Evolutionary conservation across 2,113 vertebrate genomes (phyloP).

Genomic region (Brachionichthys hirsutus): DNA sequence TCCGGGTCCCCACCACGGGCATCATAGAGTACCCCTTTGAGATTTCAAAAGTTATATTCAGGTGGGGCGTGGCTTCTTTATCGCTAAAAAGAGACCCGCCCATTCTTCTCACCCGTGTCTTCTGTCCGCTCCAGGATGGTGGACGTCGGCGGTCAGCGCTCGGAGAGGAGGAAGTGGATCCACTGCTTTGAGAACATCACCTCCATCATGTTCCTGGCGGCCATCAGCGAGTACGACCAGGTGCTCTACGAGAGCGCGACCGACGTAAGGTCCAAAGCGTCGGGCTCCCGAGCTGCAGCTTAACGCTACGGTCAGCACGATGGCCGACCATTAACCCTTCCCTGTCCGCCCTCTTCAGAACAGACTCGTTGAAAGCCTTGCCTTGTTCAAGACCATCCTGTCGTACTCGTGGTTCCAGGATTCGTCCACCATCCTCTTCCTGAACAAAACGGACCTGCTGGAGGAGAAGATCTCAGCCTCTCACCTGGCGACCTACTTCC

Average conservation of each 20-base stretch:
- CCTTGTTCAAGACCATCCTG: slow-evolving; percentile 86
- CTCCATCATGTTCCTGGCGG: slow-evolving; percentile 86
- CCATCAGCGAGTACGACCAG: slow-evolving; percentile 90
- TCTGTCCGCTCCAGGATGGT: slow-evolving; percentile 86
- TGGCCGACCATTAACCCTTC: not conserved
- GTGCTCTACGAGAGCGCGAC: slow-evolving; percentile 81
- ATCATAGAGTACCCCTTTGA: slow-evolving; percentile 86
- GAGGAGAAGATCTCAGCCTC: slow-evolving; percentile 86
- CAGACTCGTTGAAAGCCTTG: slow-evolving; percentile 85
- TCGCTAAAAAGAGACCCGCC: no score
- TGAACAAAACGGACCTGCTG: slow-evolving; percentile 89
- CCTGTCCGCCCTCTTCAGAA: slow-evolving; percentile 72
- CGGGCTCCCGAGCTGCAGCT: not conserved
- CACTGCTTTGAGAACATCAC: slow-evolving; percentile 90
- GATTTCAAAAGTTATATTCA: slow-evolving; percentile 80
- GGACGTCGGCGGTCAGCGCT: slow-evolving; percentile 88
- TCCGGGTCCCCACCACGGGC: slow-evolving; percentile 81
- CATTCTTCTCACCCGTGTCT: no score
- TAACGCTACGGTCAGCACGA: no score
- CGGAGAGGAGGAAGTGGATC: slow-evolving; percentile 90
- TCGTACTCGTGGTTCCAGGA: slow-evolving; percentile 83
- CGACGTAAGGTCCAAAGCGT: slow-evolving; percentile 73
- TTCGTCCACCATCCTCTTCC: slow-evolving; percentile 86
- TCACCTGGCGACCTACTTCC: slow-evolving; percentile 84
- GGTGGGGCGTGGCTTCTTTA: slow-evolving; percentile 59